Conservation (phyloP, 2,797 vertebrate genomes). For the Tragopan temminckii region DNA sequence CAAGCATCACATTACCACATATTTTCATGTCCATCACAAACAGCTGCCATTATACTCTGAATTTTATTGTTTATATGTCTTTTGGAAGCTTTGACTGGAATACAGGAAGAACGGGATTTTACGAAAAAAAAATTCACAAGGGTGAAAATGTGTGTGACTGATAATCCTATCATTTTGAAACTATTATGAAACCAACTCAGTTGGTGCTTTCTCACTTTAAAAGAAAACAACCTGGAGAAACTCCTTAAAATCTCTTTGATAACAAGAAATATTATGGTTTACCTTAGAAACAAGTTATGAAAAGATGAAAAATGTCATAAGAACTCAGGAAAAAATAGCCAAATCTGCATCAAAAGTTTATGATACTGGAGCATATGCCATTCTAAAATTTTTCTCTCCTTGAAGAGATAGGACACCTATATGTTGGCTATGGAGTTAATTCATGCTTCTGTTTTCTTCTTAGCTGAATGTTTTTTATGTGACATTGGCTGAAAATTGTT, state of each 20-base stretch:
- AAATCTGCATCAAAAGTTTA: background rate
- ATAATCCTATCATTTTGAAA: background rate
- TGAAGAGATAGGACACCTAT: background rate
- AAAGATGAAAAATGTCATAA: background rate
- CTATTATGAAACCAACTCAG: too few relatives aligned
- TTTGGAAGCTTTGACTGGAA: background rate
- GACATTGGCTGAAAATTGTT: background rate
- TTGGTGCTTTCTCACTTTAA: background rate
- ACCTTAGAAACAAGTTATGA: background rate
- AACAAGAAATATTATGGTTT: background rate
- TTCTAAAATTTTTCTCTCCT: background rate
- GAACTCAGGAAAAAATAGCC: background rate
- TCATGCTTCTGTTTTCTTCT: background rate
- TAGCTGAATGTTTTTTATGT: background rate
- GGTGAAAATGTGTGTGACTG: background rate
- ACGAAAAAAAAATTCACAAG: background rate
- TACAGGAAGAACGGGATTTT: background rate
- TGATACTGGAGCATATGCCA: background rate
- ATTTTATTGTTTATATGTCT: fast-evolving
- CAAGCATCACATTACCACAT: slow-evolving; percentile 29
- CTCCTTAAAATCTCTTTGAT: background rate
- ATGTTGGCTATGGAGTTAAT: background rate
- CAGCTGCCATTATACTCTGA: slow-evolving; percentile 23
- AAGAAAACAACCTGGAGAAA: background rate
- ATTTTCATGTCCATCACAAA: background rate